Percentiles rank a stretch among this genome's conserved stretches.
Conservation (phyloP, 1,140 invertebrate species). For the Drosophila bipectinata region DNA sequence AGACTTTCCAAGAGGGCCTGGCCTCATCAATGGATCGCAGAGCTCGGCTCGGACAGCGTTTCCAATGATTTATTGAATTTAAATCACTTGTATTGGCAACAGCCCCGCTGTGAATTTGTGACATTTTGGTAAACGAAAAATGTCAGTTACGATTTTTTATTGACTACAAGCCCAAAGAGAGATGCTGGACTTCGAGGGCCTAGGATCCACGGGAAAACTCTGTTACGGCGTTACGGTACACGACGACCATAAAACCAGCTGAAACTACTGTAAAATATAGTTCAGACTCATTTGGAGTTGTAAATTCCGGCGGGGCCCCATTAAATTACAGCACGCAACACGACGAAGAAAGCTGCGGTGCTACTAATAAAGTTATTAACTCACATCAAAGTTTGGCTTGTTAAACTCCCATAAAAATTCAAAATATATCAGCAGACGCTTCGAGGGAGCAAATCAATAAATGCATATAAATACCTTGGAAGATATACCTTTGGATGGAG, state of each 20-base stretch:
- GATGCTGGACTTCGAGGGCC: constrained; percentile 28
- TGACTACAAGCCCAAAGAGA: constrained; percentile 44
- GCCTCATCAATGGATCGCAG: constrained; percentile 60
- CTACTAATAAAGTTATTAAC: constrained; percentile 77
- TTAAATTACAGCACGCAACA: constrained; percentile 61
- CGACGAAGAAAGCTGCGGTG: constrained; percentile 45
- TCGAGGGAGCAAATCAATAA: constrained; percentile 52
- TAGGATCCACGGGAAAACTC: constrained; percentile 34
- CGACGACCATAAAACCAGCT: constrained; percentile 56
- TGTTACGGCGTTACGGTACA: constrained; percentile 69
- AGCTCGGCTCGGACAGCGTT: constrained; percentile 45
- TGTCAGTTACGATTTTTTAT: constrained; percentile 84
- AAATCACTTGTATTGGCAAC: constrained; percentile 84
- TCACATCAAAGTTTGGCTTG: constrained; percentile 67
- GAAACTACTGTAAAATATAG: constrained; percentile 80
- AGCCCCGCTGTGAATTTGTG: constrained; percentile 84
- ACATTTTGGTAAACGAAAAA: constrained; percentile 84
- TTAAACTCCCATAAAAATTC: constrained; percentile 77
- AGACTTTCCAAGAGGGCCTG: constrained; percentile 9
- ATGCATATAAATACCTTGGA: constrained; percentile 69
- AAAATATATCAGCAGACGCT: constrained; percentile 61
- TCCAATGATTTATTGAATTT: constrained; percentile 84
- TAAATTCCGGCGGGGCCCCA: constrained; percentile 63
- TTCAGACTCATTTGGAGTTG: constrained; percentile 70
- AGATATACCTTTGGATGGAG: constrained; percentile 26